phyloP scores from a whole-genome alignment of 2,888 invertebrate genomes.

The Nezara viridula region DNA sequence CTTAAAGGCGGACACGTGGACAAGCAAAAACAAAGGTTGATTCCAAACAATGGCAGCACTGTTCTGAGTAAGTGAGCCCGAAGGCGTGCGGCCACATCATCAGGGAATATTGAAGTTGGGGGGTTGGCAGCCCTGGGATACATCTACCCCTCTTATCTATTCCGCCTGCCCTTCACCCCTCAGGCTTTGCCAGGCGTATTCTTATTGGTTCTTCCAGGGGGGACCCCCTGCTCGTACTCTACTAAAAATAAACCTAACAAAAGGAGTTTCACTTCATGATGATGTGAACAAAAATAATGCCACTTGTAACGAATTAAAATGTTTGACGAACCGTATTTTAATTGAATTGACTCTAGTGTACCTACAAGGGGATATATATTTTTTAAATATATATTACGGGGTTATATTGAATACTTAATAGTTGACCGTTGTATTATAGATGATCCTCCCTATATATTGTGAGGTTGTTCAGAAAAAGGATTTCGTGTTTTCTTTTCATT shows the following conservation, averaged over 20 bases:
- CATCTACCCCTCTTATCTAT: slow-evolving; percentile 49
- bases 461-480: too few relatives aligned
- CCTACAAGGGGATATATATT: too few relatives aligned
- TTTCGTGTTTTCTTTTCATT: too few relatives aligned
- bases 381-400: too few relatives aligned
- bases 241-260: background rate
- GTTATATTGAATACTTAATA: too few relatives aligned
- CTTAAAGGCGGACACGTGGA: slow-evolving; percentile 30
- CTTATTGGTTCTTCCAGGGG: background rate
- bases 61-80: background rate
- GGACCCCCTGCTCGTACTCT: background rate
- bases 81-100: slow-evolving; percentile 21
- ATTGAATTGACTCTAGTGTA: background rate
- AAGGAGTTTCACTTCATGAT: background rate
- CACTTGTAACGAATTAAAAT: background rate
- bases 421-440: too few relatives aligned
- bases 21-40: background rate
- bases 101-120: slow-evolving; percentile 30
- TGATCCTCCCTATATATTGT: too few relatives aligned
- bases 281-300: background rate
- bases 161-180: slow-evolving; percentile 43
- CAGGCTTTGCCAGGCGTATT: background rate
- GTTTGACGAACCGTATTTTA: background rate
- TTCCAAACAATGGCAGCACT: slow-evolving; percentile 11
- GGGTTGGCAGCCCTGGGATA: slow-evolving; percentile 41